Conservation (phyloP, 2,888 invertebrate genomes). For the Catocala sponsa region DNA sequence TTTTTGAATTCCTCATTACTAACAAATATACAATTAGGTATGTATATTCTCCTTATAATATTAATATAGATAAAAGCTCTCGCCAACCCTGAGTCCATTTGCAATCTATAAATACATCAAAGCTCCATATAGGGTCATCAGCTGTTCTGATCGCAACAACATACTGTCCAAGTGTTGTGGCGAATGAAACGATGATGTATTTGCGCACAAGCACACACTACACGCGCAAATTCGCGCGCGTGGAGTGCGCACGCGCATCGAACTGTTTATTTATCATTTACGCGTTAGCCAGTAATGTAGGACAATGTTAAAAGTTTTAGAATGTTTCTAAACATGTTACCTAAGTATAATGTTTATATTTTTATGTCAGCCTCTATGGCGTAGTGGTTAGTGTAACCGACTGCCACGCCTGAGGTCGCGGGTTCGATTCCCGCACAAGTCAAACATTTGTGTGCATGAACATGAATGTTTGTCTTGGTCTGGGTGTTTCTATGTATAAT, state of each 20-base stretch:
- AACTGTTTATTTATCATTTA: constrained; percentile 30
- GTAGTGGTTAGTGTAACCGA: too few species aligned
- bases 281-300: constrained; percentile 19
- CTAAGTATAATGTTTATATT: too few species aligned
- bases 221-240: constrained; percentile 20
- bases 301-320: constrained; percentile 27
- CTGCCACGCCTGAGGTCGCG: too few species aligned
- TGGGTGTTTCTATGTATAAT: too few species aligned
- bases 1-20: too few species aligned
- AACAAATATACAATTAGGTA: not conserved
- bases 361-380: too few species aligned
- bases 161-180: constrained; percentile 16
- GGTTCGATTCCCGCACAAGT: too few species aligned
- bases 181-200: constrained; percentile 45
- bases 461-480: too few species aligned
- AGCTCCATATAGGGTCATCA: constrained; percentile 39
- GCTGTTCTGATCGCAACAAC: constrained; percentile 8
- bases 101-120: constrained; percentile 22
- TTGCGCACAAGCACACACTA: constrained; percentile 43
- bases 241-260: constrained; percentile 29
- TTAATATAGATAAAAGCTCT: not conserved
- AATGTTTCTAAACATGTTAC: not conserved
- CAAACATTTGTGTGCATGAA: too few species aligned
- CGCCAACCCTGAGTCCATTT: constrained; percentile 14
- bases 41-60: not conserved